These are phyloP conservation scores for Scrobipalpa atriplicella DNA, from an alignment of 2,888 invertebrate species.

Conservation along the genomic window DNA sequence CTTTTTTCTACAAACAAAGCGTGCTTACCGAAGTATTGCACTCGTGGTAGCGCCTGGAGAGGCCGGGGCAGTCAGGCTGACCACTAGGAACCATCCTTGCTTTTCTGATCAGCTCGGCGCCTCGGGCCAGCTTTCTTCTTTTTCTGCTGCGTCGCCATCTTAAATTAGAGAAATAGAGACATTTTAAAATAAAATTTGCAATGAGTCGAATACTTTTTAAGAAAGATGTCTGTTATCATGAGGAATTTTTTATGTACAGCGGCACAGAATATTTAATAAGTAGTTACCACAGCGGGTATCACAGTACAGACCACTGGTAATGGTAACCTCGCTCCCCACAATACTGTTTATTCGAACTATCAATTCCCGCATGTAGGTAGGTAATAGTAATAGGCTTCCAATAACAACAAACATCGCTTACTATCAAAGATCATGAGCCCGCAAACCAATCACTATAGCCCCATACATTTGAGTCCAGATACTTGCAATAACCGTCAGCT, in stretches of 20 bases:
- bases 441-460: background rate
- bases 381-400: too few species aligned
- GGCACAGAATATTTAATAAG: too few species aligned
- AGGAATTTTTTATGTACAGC: background rate
- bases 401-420: background rate
- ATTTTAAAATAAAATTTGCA: background rate
- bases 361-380: too few species aligned
- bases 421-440: background rate
- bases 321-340: background rate
- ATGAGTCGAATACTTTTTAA: too few species aligned
- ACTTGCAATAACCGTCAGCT: background rate
- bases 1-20: too few species aligned
- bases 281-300: too few species aligned
- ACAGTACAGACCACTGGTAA: too few species aligned
- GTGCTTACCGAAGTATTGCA: slow-evolving; percentile 90
- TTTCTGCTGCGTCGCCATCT: slow-evolving; percentile 76
- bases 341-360: too few species aligned
- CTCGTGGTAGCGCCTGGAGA: slow-evolving; percentile 89
- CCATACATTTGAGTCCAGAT: background rate
- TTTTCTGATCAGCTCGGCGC: slow-evolving; percentile 52
- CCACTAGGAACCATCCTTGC: slow-evolving; percentile 49
- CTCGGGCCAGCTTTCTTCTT: slow-evolving; percentile 69
- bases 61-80: slow-evolving; percentile 85
- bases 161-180: slow-evolving; percentile 42
- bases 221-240: too few species aligned